Conservation (phyloP, 2,888 invertebrate genomes). For the Philereme vetulata region DNA sequence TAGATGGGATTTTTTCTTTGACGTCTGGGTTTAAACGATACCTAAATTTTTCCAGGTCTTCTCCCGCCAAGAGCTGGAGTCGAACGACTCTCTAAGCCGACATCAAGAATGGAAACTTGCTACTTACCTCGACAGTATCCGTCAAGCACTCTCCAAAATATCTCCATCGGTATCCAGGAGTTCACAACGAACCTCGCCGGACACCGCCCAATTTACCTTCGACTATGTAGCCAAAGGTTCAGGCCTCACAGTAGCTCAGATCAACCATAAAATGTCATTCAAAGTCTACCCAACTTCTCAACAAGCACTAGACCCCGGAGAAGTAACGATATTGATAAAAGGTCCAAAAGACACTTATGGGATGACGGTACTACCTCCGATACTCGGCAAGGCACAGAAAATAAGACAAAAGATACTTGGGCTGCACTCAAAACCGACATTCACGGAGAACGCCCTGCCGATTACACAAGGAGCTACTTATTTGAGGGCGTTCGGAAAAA, state of each 20-base stretch:
- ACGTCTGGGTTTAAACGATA: slow-evolving; percentile 3
- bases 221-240: slow-evolving; percentile 85
- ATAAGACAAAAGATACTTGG: slow-evolving; percentile 74
- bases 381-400: slow-evolving; percentile 75
- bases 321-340: slow-evolving; percentile 75
- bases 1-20: slow-evolving; percentile 1
- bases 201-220: slow-evolving; percentile 68
- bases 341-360: slow-evolving; percentile 79
- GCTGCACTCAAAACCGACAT: slow-evolving; percentile 62
- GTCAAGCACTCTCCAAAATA: slow-evolving; percentile 70
- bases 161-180: slow-evolving; percentile 69
- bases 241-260: slow-evolving; percentile 84
- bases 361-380: slow-evolving; percentile 69
- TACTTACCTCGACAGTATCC: slow-evolving; percentile 78
- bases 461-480: slow-evolving; percentile 75
- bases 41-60: slow-evolving; percentile 77
- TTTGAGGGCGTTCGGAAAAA: slow-evolving; percentile 71
- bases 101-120: slow-evolving; percentile 83
- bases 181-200: slow-evolving; percentile 65
- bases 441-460: slow-evolving; percentile 70
- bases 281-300: slow-evolving; percentile 84
- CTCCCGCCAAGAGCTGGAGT: slow-evolving; percentile 81
- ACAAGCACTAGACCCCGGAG: slow-evolving; percentile 74
- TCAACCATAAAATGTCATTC: slow-evolving; percentile 81
- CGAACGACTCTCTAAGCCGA: slow-evolving; percentile 71